Percentiles rank a stretch among this genome's conserved stretches.
phyloP scores from a whole-genome alignment of 2,113 vertebrate species.

The Heteronetta atricapilla region DNA sequence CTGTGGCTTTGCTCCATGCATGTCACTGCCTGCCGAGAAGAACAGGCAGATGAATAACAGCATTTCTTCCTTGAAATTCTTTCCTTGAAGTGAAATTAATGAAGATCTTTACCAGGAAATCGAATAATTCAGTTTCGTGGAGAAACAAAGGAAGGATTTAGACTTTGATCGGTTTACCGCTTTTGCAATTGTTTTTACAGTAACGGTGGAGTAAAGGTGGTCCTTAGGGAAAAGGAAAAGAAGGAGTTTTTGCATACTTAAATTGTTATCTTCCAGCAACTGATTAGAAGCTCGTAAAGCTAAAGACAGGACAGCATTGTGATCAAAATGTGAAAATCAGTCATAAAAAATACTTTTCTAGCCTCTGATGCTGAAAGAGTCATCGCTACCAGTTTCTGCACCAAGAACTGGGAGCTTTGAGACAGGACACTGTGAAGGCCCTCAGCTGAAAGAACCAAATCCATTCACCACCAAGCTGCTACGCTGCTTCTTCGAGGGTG shows the following conservation, averaged over 20 bases:
- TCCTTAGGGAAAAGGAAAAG: not conserved
- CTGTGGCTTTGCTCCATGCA: not conserved
- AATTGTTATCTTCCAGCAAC: not conserved
- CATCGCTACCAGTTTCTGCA: not conserved
- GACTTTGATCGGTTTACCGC: not conserved
- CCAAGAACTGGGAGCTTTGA: not conserved
- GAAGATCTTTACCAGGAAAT: slow-evolving; percentile 29
- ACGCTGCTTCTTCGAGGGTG: not conserved
- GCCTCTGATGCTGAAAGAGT: not conserved
- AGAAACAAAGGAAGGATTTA: not conserved
- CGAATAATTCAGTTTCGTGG: not conserved
- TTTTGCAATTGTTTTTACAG: not conserved
- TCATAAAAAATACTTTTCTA: not conserved
- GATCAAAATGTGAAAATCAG: not conserved
- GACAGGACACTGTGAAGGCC: not conserved
- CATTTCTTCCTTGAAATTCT: slow-evolving; percentile 55
- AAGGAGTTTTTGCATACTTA: too few species aligned
- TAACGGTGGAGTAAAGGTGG: not conserved
- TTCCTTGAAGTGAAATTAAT: slow-evolving; percentile 59
- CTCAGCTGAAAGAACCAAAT: not conserved
- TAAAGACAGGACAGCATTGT: not conserved
- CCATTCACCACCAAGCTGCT: not conserved
- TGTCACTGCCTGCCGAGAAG: slow-evolving; percentile 56
- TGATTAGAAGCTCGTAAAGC: not conserved
- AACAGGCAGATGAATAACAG: slow-evolving; percentile 46